These are phyloP conservation scores for Colostygia pectinataria DNA, from an alignment of 2,888 invertebrate species.

Conservation along the genomic window DNA sequence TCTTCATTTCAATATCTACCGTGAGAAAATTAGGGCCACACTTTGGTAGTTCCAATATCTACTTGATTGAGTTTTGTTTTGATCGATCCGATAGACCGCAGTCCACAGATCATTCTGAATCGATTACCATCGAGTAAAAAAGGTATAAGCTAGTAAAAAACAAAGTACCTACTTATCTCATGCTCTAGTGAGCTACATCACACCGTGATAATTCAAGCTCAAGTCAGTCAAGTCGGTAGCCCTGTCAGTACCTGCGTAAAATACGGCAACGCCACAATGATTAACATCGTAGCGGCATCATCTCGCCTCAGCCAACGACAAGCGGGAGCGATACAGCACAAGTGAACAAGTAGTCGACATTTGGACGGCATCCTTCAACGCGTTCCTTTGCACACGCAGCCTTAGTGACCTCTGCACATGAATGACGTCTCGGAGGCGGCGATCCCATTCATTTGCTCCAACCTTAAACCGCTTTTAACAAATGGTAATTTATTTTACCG, in stretches of 20 bases:
- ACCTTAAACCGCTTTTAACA: too few relatives aligned
- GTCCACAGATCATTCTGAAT: conserved; percentile 48
- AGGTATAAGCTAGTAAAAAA: conserved; percentile 39
- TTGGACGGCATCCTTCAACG: too few relatives aligned
- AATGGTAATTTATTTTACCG: background rate
- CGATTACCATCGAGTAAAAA: conserved; percentile 45
- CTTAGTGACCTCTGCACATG: too few relatives aligned
- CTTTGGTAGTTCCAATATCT: conserved; percentile 24
- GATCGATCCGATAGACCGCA: conserved; percentile 29
- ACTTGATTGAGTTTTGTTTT: conserved; percentile 31
- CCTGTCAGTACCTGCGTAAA: background rate
- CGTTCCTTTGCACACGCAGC: too few relatives aligned
- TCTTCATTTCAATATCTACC: background rate
- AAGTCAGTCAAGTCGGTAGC: too few relatives aligned
- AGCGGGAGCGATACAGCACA: too few relatives aligned
- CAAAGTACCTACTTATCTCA: conserved; percentile 39
- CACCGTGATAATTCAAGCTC: conserved; percentile 38
- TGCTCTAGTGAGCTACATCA: conserved; percentile 66
- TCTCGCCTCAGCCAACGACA: too few relatives aligned
- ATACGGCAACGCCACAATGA: too few relatives aligned
- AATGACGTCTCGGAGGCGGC: too few relatives aligned
- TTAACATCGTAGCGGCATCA: too few relatives aligned
- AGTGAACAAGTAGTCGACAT: too few relatives aligned
- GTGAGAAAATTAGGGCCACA: conserved; percentile 21
- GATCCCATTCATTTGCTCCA: too few relatives aligned